phyloP scores from a whole-genome alignment of 2,113 vertebrate species.

The Tachysurus vachellii region DNA sequence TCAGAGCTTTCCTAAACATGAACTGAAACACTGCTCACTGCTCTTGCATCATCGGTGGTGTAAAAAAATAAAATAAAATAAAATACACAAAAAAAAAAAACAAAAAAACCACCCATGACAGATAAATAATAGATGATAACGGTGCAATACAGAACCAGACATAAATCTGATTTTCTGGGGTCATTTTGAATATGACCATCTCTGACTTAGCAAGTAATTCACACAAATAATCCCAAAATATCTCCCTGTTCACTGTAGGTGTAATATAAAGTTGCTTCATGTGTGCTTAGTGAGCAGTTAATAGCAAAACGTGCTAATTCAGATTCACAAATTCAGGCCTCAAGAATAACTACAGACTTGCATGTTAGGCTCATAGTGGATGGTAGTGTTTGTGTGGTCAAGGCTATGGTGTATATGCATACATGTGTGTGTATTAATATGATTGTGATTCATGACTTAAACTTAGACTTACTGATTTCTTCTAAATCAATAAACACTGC shows the following conservation, averaged over 20 bases:
- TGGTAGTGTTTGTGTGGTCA: background rate
- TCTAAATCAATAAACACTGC: background rate
- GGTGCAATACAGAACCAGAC: slow-evolving; percentile 3
- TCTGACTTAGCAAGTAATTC: background rate
- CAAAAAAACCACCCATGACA: background rate
- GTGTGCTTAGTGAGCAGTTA: background rate
- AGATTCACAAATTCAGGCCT: background rate
- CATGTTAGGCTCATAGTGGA: background rate
- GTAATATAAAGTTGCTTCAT: background rate
- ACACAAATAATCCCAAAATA: background rate
- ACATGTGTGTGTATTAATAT: background rate
- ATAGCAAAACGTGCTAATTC: background rate
- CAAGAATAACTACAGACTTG: background rate
- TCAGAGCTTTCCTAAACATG: slow-evolving; percentile 17
- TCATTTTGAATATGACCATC: background rate
- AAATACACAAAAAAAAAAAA: too few relatives aligned
- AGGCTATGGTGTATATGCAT: too few relatives aligned
- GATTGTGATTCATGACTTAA: background rate
- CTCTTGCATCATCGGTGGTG: slow-evolving; percentile 18
- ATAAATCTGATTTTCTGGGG: too few relatives aligned
- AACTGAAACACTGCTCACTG: slow-evolving; percentile 27
- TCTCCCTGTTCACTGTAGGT: background rate
- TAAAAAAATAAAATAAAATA: too few relatives aligned
- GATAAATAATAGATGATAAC: slow-evolving; percentile 17
- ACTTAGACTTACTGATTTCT: background rate